Percentiles rank a stretch among this genome's conserved stretches.
phyloP scores from a whole-genome alignment of 2,113 vertebrate species.

The Limanda limanda region DNA sequence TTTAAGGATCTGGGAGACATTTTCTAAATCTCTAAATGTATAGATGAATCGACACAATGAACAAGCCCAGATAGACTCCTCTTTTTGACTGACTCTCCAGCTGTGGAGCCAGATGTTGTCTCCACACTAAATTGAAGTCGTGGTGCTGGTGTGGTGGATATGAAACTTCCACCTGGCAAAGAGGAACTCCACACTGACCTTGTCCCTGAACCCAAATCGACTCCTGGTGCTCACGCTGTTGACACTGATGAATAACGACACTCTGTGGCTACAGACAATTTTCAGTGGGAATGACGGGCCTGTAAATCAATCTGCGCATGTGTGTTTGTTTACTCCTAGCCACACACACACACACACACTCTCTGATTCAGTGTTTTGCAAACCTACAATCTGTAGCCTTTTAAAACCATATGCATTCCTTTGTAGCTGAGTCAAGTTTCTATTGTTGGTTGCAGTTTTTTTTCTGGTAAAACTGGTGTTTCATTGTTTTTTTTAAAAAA shows the following conservation, averaged over 20 bases:
- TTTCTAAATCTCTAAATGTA: conserved; percentile 63
- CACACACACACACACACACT: conserved; percentile 35
- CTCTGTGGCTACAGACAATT: conserved; percentile 89
- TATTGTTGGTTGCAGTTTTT: conserved; percentile 62
- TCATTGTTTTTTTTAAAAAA: conserved; percentile 20
- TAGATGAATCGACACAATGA: conserved; percentile 67
- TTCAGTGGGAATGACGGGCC: conserved; percentile 93
- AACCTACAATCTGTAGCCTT: conserved; percentile 88
- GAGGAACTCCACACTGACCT: conserved; percentile 64
- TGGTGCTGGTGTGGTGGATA: conserved; percentile 85
- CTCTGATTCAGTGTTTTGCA: conserved; percentile 86
- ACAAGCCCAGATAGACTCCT: conserved; percentile 83
- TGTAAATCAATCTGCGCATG: conserved; percentile 52
- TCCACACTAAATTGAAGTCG: conserved; percentile 67
- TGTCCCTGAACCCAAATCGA: conserved; percentile 38
- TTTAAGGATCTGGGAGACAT: conserved; percentile 66
- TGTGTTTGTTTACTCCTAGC: conserved; percentile 70
- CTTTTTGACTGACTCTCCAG: conserved; percentile 73
- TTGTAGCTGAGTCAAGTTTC: conserved; percentile 73
- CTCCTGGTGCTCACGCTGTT: conserved; percentile 87
- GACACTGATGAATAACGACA: conserved; percentile 82
- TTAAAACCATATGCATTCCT: conserved; percentile 94
- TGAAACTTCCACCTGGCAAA: conserved; percentile 55
- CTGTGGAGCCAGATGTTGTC: conserved; percentile 47
- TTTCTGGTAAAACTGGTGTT: conserved; percentile 67